A percentile compares a stretch with the other conserved stretches of the same genome.
These are phyloP conservation scores for Lysandra bellargus DNA, from an alignment of 2,888 invertebrate genomes.

Conservation along the genomic window DNA sequence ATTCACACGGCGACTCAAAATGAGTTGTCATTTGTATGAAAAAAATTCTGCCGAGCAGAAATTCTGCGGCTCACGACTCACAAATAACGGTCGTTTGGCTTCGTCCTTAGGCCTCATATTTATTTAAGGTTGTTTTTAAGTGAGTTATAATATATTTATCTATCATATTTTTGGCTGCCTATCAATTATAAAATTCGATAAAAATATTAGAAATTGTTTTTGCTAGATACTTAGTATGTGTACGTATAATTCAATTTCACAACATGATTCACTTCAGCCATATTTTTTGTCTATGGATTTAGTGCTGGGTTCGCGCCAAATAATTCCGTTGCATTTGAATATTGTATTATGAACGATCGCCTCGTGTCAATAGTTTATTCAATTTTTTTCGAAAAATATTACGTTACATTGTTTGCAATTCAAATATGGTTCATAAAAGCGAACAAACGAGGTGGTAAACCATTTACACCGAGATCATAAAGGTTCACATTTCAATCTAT, in stretches of 20 bases:
- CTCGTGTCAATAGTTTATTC: conserved; percentile 28
- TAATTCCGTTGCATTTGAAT: conserved; percentile 29
- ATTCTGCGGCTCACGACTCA: no score
- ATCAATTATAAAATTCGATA: not conserved
- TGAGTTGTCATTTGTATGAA: no score
- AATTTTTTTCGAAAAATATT: conserved; percentile 23
- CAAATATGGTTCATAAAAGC: conserved; percentile 19
- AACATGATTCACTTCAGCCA: conserved; percentile 38
- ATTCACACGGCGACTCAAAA: no score
- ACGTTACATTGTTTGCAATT: conserved; percentile 28
- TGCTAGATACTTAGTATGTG: conserved; percentile 13
- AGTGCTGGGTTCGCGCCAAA: conserved; percentile 19
- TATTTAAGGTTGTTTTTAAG: no score
- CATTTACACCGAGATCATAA: conserved; percentile 22
- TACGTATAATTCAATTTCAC: conserved; percentile 39
- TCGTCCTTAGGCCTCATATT: no score
- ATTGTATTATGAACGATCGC: conserved; percentile 24
- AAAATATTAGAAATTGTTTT: not conserved
- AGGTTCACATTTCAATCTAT: conserved; percentile 19
- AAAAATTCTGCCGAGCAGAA: no score
- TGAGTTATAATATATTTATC: no score
- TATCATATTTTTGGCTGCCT: not conserved
- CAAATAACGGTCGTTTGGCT: no score
- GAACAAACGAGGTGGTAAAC: conserved; percentile 27
- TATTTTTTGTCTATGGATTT: conserved; percentile 34